Evolutionary conservation across 1,140 invertebrate genomes (phyloP), one percentile per base, ranked within the genome.

Genomic region (Drosophila tristis): DNA sequence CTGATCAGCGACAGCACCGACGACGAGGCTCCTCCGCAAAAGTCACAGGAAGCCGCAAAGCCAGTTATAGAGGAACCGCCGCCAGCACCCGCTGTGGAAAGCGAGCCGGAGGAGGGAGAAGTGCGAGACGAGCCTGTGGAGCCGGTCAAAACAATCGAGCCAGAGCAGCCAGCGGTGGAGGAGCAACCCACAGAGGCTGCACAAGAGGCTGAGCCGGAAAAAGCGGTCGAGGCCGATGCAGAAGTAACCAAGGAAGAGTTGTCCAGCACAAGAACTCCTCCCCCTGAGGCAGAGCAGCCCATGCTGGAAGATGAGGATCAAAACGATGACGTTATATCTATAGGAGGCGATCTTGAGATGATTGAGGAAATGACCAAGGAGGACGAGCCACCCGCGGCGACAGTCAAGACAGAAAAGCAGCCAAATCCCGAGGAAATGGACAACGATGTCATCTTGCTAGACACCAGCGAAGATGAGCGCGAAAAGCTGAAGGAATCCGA

Each of bases 251-350:
- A 11, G 2, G n/a, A 57, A 26, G 43, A 45, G 43, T 6, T 16
- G 31, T 6, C 20, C 31, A 9, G 13, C 20, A 35, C 31, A 54
- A 49, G 7, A 42, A 23, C 57, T 55, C 15, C 61, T 29, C 4
- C 35, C 20, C 7, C 13, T 44, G 20, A n/a, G 16, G 11, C 50
- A 15, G 31, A 62, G 9, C 16, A 20, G 35, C 16, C 56, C 5
- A 43, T 35, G 11, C 20, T 67, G n/a, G 82, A 91, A 5, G 89
- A 92, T 56, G 87, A 87, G 26, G 87, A 92, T 75, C 80, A 89
- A 35, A 91, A 92, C 64, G 91, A 92, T 53, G 91, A 92, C 74
- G 74, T 92, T 1, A 92, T 92, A 44, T 91, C 91, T 2, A 82
- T 92, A 59, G 90, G 90, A 16, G 90, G 80, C 7, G 91, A 92